Base-by-base conservation (phyloP, 2,888 invertebrate species). In the Deilephila porcellus region DNA sequence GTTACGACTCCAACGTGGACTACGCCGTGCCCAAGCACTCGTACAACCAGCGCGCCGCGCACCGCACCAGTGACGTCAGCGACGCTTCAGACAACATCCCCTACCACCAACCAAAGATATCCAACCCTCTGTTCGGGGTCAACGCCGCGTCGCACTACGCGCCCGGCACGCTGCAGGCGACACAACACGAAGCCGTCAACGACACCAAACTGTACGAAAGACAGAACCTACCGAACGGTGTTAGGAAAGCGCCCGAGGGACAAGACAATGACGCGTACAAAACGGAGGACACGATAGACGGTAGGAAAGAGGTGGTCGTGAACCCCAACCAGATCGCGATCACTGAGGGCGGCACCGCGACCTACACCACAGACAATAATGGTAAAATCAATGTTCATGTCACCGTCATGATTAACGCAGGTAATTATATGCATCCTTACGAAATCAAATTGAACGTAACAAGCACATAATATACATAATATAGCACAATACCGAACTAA, bases 351-450 rank as follows among this genome's bases (percentile, higher is more conserved):
- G 93, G 95, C 77, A 91, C 93, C 60, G 93, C 94, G 73, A 95
- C 95, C 76, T 96, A 97, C 93, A 96, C 96, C 81, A 96, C 97
- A 81, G 96, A 96, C 91, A 95, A 97, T 94, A 98, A 98, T 95
- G 97, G 97, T 90, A 98, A 98, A 95, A 97, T 97, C 95, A 97
- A 97, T 95, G 97, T 97, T 91, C 97, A 97, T 95, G 97, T 97
- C 90, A 97, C 97, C 90, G 97, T 97, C 92, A 96, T 97, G 94
- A 98, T 98, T 88, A 97, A 97, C 89, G 96, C 97, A 83, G 96
- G 96, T 90, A 93, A 94, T 92, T 94, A 94, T 93, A 93, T 94
- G 93, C 94, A 93, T 95, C 94, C 93, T 91, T 93, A 91, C 88
- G 90, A 90, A 91, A 86, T 80, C 79, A 79, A 87, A 84, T 84